phyloP scores from a whole-genome alignment of 2,113 vertebrate genomes.

The Protobothrops mucrosquamatus region DNA sequence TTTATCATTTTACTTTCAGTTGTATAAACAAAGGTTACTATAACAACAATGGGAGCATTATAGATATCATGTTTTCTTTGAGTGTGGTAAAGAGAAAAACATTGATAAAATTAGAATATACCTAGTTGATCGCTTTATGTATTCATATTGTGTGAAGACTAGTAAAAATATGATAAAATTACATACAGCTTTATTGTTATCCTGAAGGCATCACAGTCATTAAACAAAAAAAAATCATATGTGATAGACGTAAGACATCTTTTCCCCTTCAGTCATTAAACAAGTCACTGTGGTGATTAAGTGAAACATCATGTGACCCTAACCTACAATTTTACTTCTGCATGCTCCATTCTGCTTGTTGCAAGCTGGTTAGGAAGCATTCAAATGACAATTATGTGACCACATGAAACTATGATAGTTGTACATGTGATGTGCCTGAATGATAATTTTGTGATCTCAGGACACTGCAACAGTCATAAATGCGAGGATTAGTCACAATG shows the following conservation, averaged over 20 bases:
- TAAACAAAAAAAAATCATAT: no score
- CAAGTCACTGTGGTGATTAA: no score
- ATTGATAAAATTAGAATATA: constrained; percentile 58
- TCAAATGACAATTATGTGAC: neutral
- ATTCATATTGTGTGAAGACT: constrained; percentile 38
- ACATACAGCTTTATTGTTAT: constrained; percentile 1
- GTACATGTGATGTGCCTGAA: neutral
- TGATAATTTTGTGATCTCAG: neutral
- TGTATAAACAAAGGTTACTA: constrained; percentile 72
- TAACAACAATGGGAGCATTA: constrained; percentile 73
- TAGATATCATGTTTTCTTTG: constrained; percentile 67
- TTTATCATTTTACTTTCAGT: constrained; percentile 70
- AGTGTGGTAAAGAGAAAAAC: constrained; percentile 64
- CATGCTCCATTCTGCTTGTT: neutral
- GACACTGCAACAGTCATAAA: neutral
- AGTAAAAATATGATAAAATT: neutral
- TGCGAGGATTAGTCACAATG: neutral
- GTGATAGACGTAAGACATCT: no score
- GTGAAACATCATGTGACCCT: no score
- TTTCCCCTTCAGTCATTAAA: no score
- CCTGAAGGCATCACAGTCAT: neutral
- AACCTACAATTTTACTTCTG: no score
- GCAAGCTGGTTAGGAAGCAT: neutral
- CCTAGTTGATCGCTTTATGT: constrained; percentile 44
- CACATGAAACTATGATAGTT: neutral